phyloP scores from a whole-genome alignment of 1,140 invertebrate genomes.

The Camponotus pennsylvanicus region DNA sequence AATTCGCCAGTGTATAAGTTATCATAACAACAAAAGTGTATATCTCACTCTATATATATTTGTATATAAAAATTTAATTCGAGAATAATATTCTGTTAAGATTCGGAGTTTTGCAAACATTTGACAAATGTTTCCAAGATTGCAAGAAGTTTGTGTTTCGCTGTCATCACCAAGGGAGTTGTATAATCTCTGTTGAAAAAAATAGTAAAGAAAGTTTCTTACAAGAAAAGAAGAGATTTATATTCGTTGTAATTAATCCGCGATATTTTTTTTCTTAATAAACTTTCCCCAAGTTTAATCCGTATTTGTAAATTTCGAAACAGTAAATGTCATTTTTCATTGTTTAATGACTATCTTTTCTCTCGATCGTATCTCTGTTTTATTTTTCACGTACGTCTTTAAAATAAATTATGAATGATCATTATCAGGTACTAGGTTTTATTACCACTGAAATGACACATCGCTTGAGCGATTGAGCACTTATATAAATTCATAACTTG shows the following conservation, averaged over 20 bases:
- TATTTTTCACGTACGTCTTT: constrained; percentile 26
- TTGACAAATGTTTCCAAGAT: background rate
- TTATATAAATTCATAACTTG: background rate
- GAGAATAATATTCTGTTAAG: background rate
- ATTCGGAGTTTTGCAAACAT: background rate
- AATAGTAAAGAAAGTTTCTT: background rate
- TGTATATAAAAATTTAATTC: background rate
- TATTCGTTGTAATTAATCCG: constrained; percentile 20
- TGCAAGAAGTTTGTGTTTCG: background rate
- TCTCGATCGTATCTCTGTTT: constrained; percentile 8
- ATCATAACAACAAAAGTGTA: too few relatives aligned
- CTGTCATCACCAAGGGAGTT: background rate
- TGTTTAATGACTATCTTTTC: constrained; percentile 40
- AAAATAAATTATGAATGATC: constrained; percentile 44
- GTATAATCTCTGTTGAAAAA: background rate
- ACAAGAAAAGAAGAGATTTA: background rate
- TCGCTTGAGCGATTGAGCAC: background rate
- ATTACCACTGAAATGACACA: background rate
- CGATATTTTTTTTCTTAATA: background rate
- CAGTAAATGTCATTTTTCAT: constrained; percentile 30
- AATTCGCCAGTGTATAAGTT: too few relatives aligned
- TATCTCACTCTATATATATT: too few relatives aligned
- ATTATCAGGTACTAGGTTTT: constrained; percentile 16
- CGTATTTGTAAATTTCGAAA: constrained; percentile 12
- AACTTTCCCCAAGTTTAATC: constrained; percentile 12